Evolutionary conservation across 2,113 vertebrate genomes (phyloP), one percentile per base, ranked within the genome.

Genomic region (Rhegmatorhina hoffmannsi): DNA sequence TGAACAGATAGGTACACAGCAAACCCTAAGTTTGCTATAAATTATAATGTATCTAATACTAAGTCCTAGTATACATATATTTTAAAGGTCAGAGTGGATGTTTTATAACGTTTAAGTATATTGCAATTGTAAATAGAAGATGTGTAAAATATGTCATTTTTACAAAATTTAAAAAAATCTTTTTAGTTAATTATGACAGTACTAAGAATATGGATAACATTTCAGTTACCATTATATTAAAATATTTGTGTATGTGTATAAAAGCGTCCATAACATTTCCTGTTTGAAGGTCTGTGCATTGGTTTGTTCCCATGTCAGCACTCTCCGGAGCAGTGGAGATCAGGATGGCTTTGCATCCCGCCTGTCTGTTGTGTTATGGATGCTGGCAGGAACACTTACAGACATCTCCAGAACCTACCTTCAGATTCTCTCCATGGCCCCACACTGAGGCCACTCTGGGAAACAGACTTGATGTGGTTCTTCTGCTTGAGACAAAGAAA

Each of bases 41-140:
- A 96, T 96, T 96, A 97, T 98, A 97, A 98, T 98, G 95, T 98
- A 98, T 97, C 98, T 98, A 98, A 98, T 97, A 79, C 96, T 94
- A 97, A 97, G 95, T 98, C 97, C 97, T 98, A 94, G 94, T 96
- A 97, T 97, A 94, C 96, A 95, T 97, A 97, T 97, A 98, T 98
- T 98, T 99, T 98, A 98, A 98, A 97, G 95, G 96, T 97, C 98
- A 97, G 97, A 98, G 96, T 98, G 98, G 92, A 96, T 98, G 98
- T 99, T 99, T 99, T 99, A 98, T 99, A 99, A 99, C 98, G 98
- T 98, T 99, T 97, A 97, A 98, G 98, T 98, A 97, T 98, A 99
- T 99, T 99, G 98, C 98, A 97, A 97, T 96, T 99, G 99, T 99
- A 99, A 98, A 99, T 99, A 99, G 98, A 98, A 99, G 98, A 98